Evolutionary conservation across 1,140 invertebrate species (phyloP).

Genomic region (Megathymus violae): DNA sequence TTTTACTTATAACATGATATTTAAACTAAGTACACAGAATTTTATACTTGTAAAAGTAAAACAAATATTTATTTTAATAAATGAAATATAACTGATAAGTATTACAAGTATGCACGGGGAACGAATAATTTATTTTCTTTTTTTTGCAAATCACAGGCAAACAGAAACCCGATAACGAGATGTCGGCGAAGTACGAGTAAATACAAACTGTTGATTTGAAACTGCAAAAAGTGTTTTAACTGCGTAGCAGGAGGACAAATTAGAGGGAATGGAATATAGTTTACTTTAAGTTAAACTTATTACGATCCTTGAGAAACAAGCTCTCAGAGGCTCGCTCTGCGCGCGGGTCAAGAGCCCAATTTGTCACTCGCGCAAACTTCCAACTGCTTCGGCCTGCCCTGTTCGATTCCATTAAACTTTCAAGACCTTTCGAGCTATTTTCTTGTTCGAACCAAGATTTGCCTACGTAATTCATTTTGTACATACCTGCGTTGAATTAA

Average conservation of each 20-base stretch:
- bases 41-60: no score
- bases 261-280: conserved; percentile 83
- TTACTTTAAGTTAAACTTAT: conserved; percentile 84
- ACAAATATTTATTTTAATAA: no score
- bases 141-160: conserved; percentile 22
- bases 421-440: conserved; percentile 81
- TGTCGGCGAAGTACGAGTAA: conserved; percentile 46
- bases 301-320: conserved; percentile 80
- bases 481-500: conserved; percentile 39
- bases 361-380: conserved; percentile 82
- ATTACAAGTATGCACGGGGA: background rate
- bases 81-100: background rate
- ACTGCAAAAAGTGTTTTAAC: conserved; percentile 66
- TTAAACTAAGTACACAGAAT: conserved; percentile 10
- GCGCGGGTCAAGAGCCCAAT: conserved; percentile 82
- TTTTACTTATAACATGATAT: conserved; percentile 14
- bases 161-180: conserved; percentile 22
- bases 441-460: conserved; percentile 80
- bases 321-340: conserved; percentile 69
- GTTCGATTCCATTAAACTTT: conserved; percentile 84
- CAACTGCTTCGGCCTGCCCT: conserved; percentile 69
- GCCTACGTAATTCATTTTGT: conserved; percentile 68
- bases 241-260: conserved; percentile 70
- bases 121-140: background rate
- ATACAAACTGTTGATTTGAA: conserved; percentile 70